Conservation (phyloP, 2,113 vertebrate genomes). For the Rallus limicola region DNA sequence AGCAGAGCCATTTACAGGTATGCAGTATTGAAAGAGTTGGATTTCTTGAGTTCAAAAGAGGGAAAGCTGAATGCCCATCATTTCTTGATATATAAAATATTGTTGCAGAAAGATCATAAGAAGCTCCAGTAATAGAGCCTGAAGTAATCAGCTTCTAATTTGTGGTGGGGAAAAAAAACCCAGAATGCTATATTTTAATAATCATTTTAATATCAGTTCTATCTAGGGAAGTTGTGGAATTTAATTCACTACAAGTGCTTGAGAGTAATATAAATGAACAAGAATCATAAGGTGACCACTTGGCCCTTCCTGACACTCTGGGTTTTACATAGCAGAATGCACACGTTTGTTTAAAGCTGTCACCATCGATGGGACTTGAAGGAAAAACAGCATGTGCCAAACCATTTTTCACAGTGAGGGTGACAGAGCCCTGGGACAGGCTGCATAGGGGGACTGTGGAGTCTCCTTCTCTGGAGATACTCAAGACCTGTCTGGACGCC, state of each 20-base stretch:
- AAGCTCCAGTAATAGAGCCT: background rate
- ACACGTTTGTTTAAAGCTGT: background rate
- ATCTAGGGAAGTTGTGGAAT: background rate
- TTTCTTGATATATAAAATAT: background rate
- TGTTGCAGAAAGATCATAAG: background rate
- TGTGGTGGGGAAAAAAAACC: background rate
- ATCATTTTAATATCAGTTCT: background rate
- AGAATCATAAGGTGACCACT: background rate
- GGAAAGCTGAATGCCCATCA: background rate
- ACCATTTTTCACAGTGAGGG: background rate
- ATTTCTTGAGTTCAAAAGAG: background rate
- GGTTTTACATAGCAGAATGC: background rate
- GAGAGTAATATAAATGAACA: background rate
- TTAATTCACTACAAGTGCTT: background rate
- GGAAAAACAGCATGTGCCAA: background rate
- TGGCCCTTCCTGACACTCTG: background rate
- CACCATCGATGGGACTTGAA: fast-evolving
- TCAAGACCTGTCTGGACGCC: too few species aligned
- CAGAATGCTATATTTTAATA: background rate
- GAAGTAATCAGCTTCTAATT: background rate
- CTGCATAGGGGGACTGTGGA: too few species aligned
- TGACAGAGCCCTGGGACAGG: too few species aligned
- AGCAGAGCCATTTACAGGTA: background rate
- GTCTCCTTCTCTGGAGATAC: too few species aligned
- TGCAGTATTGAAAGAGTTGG: background rate